Conservation (phyloP, 2,113 vertebrate genomes). For the Chloropsis hardwickii region DNA sequence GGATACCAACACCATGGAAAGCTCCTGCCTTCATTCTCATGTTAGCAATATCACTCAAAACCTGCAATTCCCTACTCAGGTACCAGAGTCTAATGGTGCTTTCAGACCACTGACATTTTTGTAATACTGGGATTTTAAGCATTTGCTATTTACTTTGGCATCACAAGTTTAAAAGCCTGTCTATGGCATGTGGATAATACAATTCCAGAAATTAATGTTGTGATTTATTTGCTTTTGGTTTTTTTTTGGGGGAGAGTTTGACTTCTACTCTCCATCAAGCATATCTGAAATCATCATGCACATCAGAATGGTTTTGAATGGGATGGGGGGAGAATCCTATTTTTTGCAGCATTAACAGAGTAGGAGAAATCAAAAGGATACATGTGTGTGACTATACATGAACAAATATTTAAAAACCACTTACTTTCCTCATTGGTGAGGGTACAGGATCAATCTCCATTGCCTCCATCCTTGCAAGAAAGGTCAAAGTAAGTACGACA, state of each 20-base stretch:
- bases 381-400: too few species aligned
- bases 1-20: background rate
- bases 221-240: background rate
- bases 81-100: background rate
- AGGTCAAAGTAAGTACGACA: background rate
- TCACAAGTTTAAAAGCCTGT: background rate
- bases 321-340: fast-evolving
- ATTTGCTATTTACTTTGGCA: background rate
- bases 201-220: background rate
- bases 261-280: background rate
- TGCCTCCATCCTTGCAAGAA: constrained; percentile 35
- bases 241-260: background rate
- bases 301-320: background rate
- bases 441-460: constrained; percentile 66
- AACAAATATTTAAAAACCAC: background rate
- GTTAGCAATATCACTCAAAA: background rate
- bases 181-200: background rate
- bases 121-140: background rate
- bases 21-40: background rate
- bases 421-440: constrained; percentile 64
- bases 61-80: background rate
- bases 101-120: background rate
- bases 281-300: background rate
- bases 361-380: background rate
- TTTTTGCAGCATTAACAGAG: background rate